These are phyloP conservation scores for Caenorhabditis doughertyi DNA, from an alignment of 2,888 invertebrate species.

Conservation along the genomic window DNA sequence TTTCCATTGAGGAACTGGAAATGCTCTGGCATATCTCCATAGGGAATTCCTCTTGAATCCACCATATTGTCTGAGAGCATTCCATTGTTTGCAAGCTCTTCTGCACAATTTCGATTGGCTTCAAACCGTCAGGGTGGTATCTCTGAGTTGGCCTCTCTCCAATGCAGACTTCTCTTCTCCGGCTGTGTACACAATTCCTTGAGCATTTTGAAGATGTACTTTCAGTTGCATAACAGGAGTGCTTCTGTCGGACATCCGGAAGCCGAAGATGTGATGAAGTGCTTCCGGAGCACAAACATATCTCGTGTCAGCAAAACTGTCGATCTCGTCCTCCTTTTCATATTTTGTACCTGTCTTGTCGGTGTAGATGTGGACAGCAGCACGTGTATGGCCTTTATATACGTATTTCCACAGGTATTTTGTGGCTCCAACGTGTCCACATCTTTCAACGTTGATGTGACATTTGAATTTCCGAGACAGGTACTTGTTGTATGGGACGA, in stretches of 20 bases:
- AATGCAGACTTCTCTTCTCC: constrained; percentile 22
- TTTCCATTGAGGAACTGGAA: constrained; percentile 9
- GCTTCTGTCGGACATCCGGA: constrained; percentile 22
- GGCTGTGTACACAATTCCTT: constrained; percentile 38
- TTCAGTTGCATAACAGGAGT: constrained; percentile 17
- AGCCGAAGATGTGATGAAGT: constrained; percentile 62
- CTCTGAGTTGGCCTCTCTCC: neutral
- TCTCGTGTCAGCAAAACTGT: constrained; percentile 47
- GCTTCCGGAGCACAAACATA: constrained; percentile 68
- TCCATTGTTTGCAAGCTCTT: neutral
- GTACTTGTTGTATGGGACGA: constrained; percentile 83
- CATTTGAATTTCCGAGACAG: constrained; percentile 68
- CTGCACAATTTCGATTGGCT: neutral
- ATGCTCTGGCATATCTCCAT: constrained; percentile 47
- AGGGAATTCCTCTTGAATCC: neutral
- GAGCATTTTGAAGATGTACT: constrained; percentile 63
- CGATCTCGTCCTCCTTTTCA: constrained; percentile 50
- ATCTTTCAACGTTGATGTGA: constrained; percentile 79
- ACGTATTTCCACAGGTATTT: constrained; percentile 33
- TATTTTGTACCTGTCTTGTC: neutral
- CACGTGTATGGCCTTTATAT: constrained; percentile 12
- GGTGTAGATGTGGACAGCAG: constrained; percentile 3
- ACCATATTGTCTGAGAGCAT: neutral
- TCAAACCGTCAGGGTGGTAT: constrained; percentile 27
- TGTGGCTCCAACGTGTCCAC: constrained; percentile 75